phyloP scores from a whole-genome alignment of 2,888 invertebrate genomes.

The Digitonthophagus gazella region DNA sequence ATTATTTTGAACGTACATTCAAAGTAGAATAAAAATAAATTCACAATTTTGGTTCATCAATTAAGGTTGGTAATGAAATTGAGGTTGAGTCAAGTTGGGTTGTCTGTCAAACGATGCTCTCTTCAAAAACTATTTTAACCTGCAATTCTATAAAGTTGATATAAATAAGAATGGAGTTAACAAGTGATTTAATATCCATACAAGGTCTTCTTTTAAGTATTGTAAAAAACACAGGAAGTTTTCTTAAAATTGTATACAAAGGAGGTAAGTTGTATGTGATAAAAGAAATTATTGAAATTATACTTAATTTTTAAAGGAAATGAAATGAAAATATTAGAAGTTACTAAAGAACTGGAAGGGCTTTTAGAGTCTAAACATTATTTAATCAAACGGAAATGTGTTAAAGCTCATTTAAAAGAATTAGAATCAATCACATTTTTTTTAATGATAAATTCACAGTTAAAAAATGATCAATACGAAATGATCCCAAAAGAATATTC shows the following conservation, averaged over 20 bases:
- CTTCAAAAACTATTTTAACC: too few relatives aligned
- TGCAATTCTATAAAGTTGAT: too few relatives aligned
- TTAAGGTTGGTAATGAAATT: too few relatives aligned
- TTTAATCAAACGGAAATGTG: slow-evolving; percentile 23
- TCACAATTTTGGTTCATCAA: too few relatives aligned
- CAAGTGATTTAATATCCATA: slow-evolving; percentile 40
- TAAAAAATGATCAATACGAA: slow-evolving; percentile 31
- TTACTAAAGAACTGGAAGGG: slow-evolving; percentile 37
- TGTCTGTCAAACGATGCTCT: too few relatives aligned
- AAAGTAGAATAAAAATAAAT: too few relatives aligned
- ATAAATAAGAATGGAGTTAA: slow-evolving; percentile 41
- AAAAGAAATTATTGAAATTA: slow-evolving; percentile 3
- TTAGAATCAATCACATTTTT: slow-evolving; percentile 34
- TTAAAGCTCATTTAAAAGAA: slow-evolving; percentile 24
- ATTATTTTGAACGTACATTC: too few relatives aligned
- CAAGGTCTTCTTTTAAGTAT: slow-evolving; percentile 41
- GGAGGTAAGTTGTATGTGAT: slow-evolving; percentile 38
- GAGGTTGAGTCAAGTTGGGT: too few relatives aligned
- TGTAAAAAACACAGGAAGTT: slow-evolving; percentile 38
- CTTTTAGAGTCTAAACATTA: slow-evolving; percentile 27
- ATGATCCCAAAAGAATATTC: slow-evolving; percentile 38
- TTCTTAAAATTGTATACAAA: slow-evolving; percentile 42
- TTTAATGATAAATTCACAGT: slow-evolving; percentile 44
- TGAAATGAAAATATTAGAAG: slow-evolving; percentile 36
- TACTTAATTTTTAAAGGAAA: slow-evolving; percentile 40